Evolutionary conservation across 2,888 invertebrate genomes (phyloP).

Genomic region (Chromoteleia sp.): DNA sequence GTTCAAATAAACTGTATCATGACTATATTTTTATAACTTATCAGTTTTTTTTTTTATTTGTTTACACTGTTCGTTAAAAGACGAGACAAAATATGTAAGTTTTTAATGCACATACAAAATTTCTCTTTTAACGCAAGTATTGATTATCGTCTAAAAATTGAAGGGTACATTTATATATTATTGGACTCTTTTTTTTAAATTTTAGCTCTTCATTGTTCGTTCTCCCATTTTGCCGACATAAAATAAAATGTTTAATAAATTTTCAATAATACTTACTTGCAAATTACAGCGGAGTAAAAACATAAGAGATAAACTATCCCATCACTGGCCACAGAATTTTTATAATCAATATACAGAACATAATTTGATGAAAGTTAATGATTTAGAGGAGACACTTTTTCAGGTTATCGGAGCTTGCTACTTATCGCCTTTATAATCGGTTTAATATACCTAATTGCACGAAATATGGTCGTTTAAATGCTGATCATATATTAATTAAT

Average conservation of each 20-base stretch:
- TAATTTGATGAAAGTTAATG: conserved; percentile 17
- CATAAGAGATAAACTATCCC: background rate
- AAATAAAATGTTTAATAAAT: conserved; percentile 31
- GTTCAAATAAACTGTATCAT: too few species aligned
- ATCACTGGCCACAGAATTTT: background rate
- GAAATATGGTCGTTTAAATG: background rate
- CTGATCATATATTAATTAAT: background rate
- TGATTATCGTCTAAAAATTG: conserved; percentile 3
- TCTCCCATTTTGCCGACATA: conserved; percentile 2
- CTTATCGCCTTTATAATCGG: too few species aligned
- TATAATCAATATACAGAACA: background rate
- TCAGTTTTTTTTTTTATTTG: too few species aligned
- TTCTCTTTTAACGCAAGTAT: background rate
- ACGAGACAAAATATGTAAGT: too few species aligned
- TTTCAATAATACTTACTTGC: conserved; percentile 11
- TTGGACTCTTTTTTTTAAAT: conserved; percentile 11
- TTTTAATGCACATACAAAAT: too few species aligned
- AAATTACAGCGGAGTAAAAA: background rate
- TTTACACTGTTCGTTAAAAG: too few species aligned
- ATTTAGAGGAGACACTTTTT: conserved; percentile 10
- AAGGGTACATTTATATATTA: background rate
- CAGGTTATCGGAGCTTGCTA: background rate
- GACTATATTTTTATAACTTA: too few species aligned
- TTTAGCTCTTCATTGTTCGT: background rate
- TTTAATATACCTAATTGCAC: background rate